Conservation (phyloP, 23 tunicate genomes). For the Trididemnum miniatum region DNA sequence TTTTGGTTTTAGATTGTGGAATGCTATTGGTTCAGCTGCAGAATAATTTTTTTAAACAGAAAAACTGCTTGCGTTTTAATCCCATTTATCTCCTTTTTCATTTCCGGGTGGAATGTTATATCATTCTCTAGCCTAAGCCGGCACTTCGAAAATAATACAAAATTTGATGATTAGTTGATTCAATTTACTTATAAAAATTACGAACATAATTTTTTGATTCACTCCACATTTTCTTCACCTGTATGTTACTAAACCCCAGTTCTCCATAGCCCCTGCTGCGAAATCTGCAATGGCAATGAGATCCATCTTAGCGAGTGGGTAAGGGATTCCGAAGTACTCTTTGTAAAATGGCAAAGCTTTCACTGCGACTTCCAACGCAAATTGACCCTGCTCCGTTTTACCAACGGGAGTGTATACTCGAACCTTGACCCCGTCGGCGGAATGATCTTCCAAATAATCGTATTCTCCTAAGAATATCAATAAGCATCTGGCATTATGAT, state of each 20-base stretch:
- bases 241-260: constrained; percentile 99
- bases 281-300: constrained; percentile 97
- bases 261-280: constrained; percentile 98
- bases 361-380: constrained; percentile 85
- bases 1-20: no score
- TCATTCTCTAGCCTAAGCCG: no score
- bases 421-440: constrained; percentile 64
- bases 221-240: no score
- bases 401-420: constrained; percentile 95
- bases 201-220: no score
- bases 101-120: no score
- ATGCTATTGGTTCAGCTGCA: no score
- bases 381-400: constrained; percentile 67
- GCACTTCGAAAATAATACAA: no score
- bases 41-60: no score
- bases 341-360: constrained; percentile 77
- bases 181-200: no score
- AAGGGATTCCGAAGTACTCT: constrained; percentile 92
- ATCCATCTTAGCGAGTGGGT: constrained; percentile 95
- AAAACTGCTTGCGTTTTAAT: no score
- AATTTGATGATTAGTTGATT: no score
- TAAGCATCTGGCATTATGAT: neutral
- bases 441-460: constrained; percentile 71
- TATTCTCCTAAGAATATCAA: constrained; percentile 68
- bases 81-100: no score